phyloP scores from a whole-genome alignment of 2,888 invertebrate species.

The Horisme vitalbata region DNA sequence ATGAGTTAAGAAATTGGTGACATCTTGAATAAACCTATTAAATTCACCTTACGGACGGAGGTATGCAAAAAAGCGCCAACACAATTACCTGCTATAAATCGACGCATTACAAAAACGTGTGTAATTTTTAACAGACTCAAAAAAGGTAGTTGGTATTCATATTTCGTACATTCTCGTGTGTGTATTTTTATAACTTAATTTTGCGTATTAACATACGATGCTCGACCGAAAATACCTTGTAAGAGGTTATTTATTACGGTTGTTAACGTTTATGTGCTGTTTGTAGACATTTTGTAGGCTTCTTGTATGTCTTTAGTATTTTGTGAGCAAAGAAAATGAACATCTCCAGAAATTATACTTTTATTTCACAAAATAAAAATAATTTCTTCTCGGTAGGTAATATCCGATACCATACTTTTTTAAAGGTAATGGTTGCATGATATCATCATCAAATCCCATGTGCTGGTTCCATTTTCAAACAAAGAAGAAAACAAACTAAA shows the following conservation, averaged over 20 bases:
- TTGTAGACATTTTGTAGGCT: conserved; percentile 1
- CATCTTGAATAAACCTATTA: conserved; percentile 29
- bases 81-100: conserved; percentile 41
- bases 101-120: conserved; percentile 39
- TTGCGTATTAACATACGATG: conserved; percentile 29
- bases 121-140: conserved; percentile 36
- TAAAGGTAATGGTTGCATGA: too few relatives aligned
- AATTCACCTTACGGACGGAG: conserved; percentile 24
- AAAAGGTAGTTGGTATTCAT: conserved; percentile 24
- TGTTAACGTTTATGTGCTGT: conserved; percentile 21
- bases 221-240: conserved; percentile 27
- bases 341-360: too few relatives aligned
- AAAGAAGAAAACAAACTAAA: too few relatives aligned
- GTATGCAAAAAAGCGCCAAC: conserved; percentile 36
- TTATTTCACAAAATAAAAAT: too few relatives aligned
- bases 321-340: too few relatives aligned
- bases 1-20: neutral
- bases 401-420: too few relatives aligned
- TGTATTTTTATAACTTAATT: conserved; percentile 33
- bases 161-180: conserved; percentile 26
- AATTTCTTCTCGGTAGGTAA: too few relatives aligned
- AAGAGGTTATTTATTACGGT: conserved; percentile 24
- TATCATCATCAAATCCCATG: too few relatives aligned
- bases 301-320: neutral
- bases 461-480: too few relatives aligned